These are phyloP conservation scores for Enteromius viviparus DNA, from an alignment of 2,797 vertebrate species.

Conservation along the genomic window DNA sequence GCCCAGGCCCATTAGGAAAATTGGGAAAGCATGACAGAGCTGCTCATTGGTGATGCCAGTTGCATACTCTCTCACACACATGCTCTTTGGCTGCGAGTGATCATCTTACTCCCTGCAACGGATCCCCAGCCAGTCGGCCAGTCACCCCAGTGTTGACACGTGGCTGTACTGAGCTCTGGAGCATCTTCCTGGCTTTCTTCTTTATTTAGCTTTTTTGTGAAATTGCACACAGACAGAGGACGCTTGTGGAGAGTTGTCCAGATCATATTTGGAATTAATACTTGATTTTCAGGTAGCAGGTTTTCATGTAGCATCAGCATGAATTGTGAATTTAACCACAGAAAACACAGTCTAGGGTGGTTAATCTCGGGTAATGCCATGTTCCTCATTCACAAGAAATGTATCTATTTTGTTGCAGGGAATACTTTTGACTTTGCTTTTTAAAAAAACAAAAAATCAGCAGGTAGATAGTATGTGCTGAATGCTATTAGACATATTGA, in stretches of 20 bases:
- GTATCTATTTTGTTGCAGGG: background rate
- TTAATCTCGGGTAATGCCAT: background rate
- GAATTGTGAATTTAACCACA: background rate
- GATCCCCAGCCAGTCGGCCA: slow-evolving; percentile 51
- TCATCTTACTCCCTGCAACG: slow-evolving; percentile 59
- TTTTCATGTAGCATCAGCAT: background rate
- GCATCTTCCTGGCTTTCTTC: slow-evolving; percentile 34
- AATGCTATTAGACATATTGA: background rate
- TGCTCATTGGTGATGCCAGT: slow-evolving; percentile 50
- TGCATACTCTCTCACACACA: slow-evolving; percentile 39
- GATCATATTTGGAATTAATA: slow-evolving; percentile 14
- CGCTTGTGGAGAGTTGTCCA: background rate
- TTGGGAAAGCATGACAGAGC: slow-evolving; percentile 64
- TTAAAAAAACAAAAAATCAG: background rate
- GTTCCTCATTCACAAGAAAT: background rate
- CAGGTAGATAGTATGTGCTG: too few species aligned
- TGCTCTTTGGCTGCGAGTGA: slow-evolving; percentile 52
- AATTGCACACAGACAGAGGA: slow-evolving; percentile 24
- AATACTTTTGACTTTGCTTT: background rate
- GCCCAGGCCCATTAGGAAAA: slow-evolving; percentile 65
- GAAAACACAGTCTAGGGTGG: background rate
- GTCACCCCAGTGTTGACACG: slow-evolving; percentile 45
- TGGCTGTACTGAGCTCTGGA: slow-evolving; percentile 39
- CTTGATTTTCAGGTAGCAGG: slow-evolving; percentile 1
- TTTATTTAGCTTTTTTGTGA: slow-evolving; percentile 52